Evolutionary conservation across 2,113 vertebrate species (phyloP).

Genomic region (Sinocyclocheilus anshuiensis): DNA sequence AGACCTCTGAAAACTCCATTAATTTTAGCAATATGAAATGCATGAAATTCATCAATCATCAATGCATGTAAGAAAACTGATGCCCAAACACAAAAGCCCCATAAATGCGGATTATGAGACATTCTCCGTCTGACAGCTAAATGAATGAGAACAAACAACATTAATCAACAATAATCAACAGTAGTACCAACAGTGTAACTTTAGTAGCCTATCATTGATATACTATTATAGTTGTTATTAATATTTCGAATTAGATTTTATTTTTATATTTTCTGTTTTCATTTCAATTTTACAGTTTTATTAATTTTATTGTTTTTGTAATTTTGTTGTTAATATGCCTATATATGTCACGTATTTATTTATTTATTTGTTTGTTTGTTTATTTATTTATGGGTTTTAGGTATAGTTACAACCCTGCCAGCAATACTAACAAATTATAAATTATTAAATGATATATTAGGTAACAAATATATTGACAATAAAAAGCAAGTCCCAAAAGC

Average conservation of each 20-base stretch:
- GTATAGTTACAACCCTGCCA: neutral
- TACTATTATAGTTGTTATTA: too few species aligned
- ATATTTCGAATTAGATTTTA: too few species aligned
- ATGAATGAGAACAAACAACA: neutral
- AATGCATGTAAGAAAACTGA: too few species aligned
- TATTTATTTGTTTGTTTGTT: too few species aligned
- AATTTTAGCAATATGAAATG: neutral
- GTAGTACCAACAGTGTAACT: too few species aligned
- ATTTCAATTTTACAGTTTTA: neutral
- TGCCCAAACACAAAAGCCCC: neutral
- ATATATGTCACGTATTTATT: too few species aligned
- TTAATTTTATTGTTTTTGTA: too few species aligned
- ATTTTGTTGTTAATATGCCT: neutral
- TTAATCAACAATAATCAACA: neutral
- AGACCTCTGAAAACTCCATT: neutral
- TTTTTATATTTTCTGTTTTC: too few species aligned
- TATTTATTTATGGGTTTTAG: too few species aligned
- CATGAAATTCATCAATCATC: neutral
- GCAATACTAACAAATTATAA: neutral
- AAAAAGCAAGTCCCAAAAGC: neutral
- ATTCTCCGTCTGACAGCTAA: neutral
- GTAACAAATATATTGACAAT: neutral
- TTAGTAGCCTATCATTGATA: too few species aligned
- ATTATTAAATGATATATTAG: neutral
- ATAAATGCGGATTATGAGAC: neutral